phyloP scores from a whole-genome alignment of 2,797 vertebrate genomes.

The Siniperca scherzeri region DNA sequence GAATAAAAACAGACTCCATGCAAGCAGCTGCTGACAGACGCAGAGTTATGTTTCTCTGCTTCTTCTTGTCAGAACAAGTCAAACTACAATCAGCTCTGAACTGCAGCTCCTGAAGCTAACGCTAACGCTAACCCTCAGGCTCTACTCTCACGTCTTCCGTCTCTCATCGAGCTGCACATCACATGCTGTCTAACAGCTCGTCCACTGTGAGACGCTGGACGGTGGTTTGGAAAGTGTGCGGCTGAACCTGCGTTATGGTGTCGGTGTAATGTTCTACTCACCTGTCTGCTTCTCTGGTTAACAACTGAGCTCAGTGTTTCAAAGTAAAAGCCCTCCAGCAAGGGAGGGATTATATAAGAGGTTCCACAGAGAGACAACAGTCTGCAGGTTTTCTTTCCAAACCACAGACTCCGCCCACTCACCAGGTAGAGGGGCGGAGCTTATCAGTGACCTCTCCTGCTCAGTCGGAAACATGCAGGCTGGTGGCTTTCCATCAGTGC shows the following conservation, averaged over 20 bases:
- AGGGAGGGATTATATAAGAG: background rate
- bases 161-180: too few species aligned
- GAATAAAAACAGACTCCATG: background rate
- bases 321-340: background rate
- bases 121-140: background rate
- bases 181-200: too few species aligned
- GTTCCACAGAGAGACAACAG: background rate
- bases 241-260: too few species aligned
- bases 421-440: background rate
- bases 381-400: background rate
- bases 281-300: background rate
- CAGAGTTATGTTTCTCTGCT: slow-evolving; percentile 4
- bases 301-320: background rate
- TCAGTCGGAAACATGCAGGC: slow-evolving; percentile 2
- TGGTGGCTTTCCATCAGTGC: background rate
- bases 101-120: background rate
- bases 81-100: background rate
- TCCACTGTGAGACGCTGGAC: too few species aligned
- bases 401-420: slow-evolving; percentile 1
- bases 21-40: background rate
- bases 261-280: background rate
- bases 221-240: too few species aligned
- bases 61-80: slow-evolving; percentile 54
- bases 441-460: background rate
- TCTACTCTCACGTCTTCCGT: too few species aligned